Percentiles rank a stretch among this genome's conserved stretches.
phyloP scores from a whole-genome alignment of 35 echinoderm and acorn worm species.

The Ophioderma brevispina region DNA sequence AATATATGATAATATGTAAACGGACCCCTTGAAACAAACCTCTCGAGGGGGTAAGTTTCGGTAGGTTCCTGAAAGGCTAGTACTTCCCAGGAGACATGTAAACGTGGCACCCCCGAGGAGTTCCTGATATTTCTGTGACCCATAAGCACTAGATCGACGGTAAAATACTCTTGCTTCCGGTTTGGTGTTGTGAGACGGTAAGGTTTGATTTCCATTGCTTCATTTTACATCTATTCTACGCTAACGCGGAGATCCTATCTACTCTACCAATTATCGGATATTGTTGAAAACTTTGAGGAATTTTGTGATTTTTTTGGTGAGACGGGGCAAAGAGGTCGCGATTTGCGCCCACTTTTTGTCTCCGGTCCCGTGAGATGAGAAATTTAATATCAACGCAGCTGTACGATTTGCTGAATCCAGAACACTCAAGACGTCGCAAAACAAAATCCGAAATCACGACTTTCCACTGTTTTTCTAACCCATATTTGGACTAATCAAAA shows the following conservation, averaged over 20 bases:
- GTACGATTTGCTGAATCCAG: neutral
- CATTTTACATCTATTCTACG: neutral
- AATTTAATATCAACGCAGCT: neutral
- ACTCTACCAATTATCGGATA: neutral
- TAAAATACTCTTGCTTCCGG: neutral
- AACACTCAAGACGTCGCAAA: neutral
- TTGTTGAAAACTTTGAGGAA: neutral
- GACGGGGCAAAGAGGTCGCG: neutral
- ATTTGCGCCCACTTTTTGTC: constrained; percentile 6
- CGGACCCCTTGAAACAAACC: no score
- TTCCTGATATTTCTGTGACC: neutral
- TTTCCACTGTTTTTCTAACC: neutral
- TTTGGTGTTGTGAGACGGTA: constrained; percentile 5
- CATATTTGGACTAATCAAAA: neutral
- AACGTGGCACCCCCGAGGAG: neutral
- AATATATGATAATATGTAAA: no score
- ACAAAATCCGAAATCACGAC: neutral
- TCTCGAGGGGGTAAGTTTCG: no score
- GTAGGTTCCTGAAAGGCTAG: no score
- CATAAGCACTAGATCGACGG: neutral
- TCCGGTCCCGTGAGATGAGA: neutral
- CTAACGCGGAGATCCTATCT: neutral
- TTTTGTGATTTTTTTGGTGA: constrained; percentile 10
- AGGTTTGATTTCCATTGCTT: neutral
- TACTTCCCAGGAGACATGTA: no score